phyloP scores from a whole-genome alignment of 2,797 vertebrate genomes.

The Odontamblyopus lacepedii region DNA sequence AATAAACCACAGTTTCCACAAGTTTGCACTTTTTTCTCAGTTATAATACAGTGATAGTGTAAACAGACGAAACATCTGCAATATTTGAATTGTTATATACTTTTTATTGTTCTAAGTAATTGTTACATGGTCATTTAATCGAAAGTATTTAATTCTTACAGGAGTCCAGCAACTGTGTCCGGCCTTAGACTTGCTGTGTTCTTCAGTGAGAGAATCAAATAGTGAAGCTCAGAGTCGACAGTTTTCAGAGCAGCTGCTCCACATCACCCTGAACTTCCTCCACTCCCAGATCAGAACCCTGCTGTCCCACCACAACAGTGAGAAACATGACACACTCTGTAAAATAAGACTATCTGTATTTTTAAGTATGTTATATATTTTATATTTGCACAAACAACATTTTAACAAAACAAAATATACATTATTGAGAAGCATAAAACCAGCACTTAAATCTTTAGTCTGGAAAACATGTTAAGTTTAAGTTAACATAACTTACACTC shows the following conservation, averaged over 20 bases:
- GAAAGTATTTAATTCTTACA: constrained; percentile 43
- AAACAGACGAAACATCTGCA: too few species aligned
- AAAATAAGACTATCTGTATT: background rate
- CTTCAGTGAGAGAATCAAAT: constrained; percentile 86
- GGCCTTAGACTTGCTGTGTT: constrained; percentile 87
- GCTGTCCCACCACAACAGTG: constrained; percentile 77
- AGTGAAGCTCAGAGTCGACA: constrained; percentile 89
- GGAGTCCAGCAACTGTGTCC: constrained; percentile 86
- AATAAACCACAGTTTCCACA: too few species aligned
- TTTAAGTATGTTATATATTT: too few species aligned
- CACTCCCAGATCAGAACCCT: constrained; percentile 84
- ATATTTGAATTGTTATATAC: background rate
- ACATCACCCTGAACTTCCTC: constrained; percentile 86
- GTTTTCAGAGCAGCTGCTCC: constrained; percentile 93
- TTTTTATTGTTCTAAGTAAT: background rate
- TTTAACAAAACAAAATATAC: too few species aligned
- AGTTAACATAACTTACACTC: too few species aligned
- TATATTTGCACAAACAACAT: too few species aligned
- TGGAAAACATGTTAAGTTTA: too few species aligned
- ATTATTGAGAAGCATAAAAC: too few species aligned
- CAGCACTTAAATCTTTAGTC: too few species aligned
- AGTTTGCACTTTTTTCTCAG: too few species aligned
- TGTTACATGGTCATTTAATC: background rate
- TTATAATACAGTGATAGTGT: too few species aligned
- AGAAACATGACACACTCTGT: constrained; percentile 26